A percentile compares a stretch with the other conserved stretches of the same genome.
These are phyloP conservation scores for Chlorodrepanis virens DNA, from an alignment of 2,113 vertebrate species.

Conservation along the genomic window DNA sequence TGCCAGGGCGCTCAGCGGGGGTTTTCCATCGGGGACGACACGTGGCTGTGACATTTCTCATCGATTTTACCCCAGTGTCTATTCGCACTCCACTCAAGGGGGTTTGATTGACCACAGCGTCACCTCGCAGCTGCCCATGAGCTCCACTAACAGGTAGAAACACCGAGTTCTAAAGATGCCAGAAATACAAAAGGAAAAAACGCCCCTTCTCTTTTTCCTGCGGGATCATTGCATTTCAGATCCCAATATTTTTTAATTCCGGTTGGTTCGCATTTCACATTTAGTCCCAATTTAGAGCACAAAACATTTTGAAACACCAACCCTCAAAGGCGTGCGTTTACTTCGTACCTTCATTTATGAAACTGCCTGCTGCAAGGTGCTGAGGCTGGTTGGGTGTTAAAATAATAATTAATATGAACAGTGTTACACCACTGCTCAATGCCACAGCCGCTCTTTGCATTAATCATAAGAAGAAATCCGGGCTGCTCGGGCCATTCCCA, in stretches of 20 bases:
- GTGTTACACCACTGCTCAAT: background rate
- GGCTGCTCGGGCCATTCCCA: background rate
- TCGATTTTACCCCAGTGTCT: background rate
- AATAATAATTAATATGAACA: background rate
- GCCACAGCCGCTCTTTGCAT: background rate
- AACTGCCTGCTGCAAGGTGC: background rate
- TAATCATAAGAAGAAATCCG: background rate
- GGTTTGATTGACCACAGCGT: background rate
- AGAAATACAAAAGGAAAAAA: background rate
- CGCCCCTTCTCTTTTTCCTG: background rate
- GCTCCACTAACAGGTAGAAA: background rate
- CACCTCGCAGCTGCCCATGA: background rate
- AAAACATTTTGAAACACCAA: background rate
- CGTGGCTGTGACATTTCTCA: background rate
- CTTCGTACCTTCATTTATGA: background rate
- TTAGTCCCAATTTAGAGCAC: background rate
- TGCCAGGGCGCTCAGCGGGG: background rate
- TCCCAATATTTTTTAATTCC: background rate
- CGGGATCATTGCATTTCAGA: background rate
- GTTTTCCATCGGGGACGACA: background rate
- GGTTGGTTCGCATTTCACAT: background rate
- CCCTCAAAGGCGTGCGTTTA: fast-evolving
- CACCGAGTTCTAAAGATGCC: background rate
- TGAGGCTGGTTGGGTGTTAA: background rate
- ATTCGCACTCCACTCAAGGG: background rate